Evolutionary conservation across 1,140 invertebrate species (phyloP).

Genomic region (Tyrophagus putrescentiae): DNA sequence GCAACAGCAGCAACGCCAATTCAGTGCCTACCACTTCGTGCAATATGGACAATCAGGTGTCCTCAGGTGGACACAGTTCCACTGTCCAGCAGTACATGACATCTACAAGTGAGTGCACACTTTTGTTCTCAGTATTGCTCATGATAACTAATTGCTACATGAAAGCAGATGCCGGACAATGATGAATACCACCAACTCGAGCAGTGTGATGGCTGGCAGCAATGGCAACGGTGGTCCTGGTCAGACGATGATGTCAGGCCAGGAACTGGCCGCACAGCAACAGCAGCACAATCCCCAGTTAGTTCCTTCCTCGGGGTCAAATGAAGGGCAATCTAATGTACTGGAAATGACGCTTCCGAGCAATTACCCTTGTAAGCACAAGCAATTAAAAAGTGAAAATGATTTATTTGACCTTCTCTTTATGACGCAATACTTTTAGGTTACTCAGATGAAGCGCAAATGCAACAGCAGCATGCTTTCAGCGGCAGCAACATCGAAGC

Average conservation of each 20-base stretch:
- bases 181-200: neutral
- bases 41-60: neutral
- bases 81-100: too few relatives aligned
- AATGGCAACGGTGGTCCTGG: neutral
- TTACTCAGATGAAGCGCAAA: neutral
- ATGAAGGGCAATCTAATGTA: neutral
- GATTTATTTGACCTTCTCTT: neutral
- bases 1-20: neutral
- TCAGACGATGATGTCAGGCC: neutral
- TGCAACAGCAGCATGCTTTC: neutral
- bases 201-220: neutral
- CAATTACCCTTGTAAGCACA: neutral
- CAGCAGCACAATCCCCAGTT: neutral
- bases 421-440: neutral
- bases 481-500: neutral
- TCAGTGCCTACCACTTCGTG: neutral
- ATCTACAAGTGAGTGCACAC: too few relatives aligned
- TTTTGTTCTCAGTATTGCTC: too few relatives aligned
- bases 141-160: too few relatives aligned
- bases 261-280: neutral
- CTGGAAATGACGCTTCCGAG: conserved; percentile 1
- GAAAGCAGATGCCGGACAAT: neutral
- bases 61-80: too few relatives aligned
- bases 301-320: neutral
- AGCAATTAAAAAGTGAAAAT: neutral